Evolutionary conservation across 2,888 invertebrate species (phyloP).

Genomic region (Tinea semifulvella): DNA sequence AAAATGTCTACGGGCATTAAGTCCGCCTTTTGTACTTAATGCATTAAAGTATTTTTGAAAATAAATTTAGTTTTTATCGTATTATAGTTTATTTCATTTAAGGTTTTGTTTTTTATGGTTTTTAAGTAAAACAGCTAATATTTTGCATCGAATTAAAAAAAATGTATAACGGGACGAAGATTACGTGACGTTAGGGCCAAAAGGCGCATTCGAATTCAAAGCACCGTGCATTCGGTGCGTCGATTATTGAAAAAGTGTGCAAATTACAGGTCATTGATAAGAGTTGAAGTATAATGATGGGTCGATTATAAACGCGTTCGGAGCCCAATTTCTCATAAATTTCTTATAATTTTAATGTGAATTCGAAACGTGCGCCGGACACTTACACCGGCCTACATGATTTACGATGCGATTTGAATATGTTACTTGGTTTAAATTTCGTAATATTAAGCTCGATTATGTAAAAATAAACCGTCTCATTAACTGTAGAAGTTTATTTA

Average conservation of each 20-base stretch:
- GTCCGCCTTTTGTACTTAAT: no score
- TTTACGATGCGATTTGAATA: slow-evolving; percentile 8
- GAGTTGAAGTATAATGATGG: slow-evolving; percentile 29
- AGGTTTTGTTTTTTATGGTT: no score
- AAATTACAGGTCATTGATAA: slow-evolving; percentile 41
- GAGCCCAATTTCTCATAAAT: slow-evolving; percentile 32
- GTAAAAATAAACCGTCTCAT: no score
- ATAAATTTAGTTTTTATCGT: no score
- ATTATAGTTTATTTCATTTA: no score
- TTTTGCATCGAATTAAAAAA: no score
- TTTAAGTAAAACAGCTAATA: no score
- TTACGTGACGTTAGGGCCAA: not conserved
- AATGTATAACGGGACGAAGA: no score
- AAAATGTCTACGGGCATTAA: no score
- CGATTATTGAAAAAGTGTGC: slow-evolving; percentile 50
- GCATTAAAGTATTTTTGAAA: no score
- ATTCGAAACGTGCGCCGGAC: slow-evolving; percentile 8
- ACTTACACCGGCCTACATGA: slow-evolving; percentile 3
- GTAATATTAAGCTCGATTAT: not conserved
- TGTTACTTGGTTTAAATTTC: not conserved
- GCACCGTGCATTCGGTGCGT: slow-evolving; percentile 19
- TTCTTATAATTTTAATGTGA: slow-evolving; percentile 40
- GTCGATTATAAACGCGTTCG: slow-evolving; percentile 29
- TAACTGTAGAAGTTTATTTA: no score
- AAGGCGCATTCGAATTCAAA: slow-evolving; percentile 10